These are phyloP conservation scores for Polymixis flavicincta DNA, from an alignment of 2,888 invertebrate genomes.

Conservation along the genomic window DNA sequence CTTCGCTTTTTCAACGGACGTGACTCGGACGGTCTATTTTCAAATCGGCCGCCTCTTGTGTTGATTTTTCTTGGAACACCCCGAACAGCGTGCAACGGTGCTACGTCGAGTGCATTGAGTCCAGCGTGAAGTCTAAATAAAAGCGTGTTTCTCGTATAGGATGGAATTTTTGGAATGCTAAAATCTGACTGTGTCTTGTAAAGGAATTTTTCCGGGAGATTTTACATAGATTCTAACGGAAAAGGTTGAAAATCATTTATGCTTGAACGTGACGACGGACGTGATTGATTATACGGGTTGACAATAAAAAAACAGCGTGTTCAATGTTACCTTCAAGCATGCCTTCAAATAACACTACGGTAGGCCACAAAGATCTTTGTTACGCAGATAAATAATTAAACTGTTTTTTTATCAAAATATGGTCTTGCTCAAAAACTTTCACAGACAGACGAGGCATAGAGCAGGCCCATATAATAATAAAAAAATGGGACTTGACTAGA, in stretches of 20 bases:
- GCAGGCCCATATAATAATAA: too few relatives aligned
- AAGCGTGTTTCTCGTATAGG: conserved; percentile 33
- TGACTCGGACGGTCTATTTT: conserved; percentile 61
- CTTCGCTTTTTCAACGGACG: conserved; percentile 57
- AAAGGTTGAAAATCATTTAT: background rate
- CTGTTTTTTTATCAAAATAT: background rate
- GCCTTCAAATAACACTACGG: background rate
- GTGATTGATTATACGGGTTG: background rate
- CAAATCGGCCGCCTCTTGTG: conserved; percentile 57
- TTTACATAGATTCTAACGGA: background rate
- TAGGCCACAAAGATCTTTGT: too few relatives aligned
- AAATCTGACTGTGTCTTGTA: conserved; percentile 21
- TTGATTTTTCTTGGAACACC: conserved; percentile 63
- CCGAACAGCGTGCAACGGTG: conserved; percentile 37
- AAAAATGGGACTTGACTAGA: background rate
- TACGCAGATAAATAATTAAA: background rate
- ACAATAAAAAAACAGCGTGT: background rate
- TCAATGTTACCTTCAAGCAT: too few relatives aligned
- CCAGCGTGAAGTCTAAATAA: conserved; percentile 39
- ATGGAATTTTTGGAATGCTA: conserved; percentile 18
- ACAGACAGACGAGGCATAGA: too few relatives aligned
- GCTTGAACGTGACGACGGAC: background rate
- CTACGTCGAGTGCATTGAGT: conserved; percentile 46
- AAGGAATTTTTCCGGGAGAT: conserved; percentile 5
- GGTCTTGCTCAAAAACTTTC: background rate